A percentile compares a stretch with the other conserved stretches of the same genome.
These are phyloP conservation scores for Xiphorhynchus erythropygius DNA, from an alignment of 2,797 vertebrate species.

Conservation along the genomic window DNA sequence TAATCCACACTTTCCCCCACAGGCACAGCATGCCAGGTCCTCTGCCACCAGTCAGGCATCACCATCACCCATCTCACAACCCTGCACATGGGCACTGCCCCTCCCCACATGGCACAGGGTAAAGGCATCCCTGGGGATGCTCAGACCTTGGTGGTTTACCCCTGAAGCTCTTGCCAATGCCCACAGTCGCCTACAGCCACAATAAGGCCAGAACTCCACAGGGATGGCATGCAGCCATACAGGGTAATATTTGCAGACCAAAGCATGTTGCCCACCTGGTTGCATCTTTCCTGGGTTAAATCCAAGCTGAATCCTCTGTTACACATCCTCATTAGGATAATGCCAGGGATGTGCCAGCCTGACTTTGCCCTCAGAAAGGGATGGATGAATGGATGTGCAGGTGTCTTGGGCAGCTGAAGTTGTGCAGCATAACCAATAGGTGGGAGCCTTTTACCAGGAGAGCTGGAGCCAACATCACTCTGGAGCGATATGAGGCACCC, in stretches of 20 bases:
- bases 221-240: background rate
- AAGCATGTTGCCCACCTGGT: background rate
- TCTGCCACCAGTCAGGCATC: background rate
- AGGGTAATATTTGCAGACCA: background rate
- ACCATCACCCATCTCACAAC: background rate
- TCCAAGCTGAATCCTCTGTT: background rate
- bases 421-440: constrained; percentile 56
- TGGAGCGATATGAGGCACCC: fast-evolving
- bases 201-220: background rate
- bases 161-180: background rate
- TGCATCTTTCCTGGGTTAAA: background rate
- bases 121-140: background rate
- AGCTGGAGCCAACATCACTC: background rate
- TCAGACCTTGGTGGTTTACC: background rate
- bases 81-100: background rate
- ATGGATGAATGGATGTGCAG: background rate
- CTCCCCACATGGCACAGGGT: background rate
- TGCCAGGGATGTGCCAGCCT: background rate
- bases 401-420: background rate
- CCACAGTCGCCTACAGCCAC: background rate
- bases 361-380: background rate
- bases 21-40: background rate
- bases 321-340: background rate
- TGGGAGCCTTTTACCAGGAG: constrained; percentile 45
- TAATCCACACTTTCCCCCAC: background rate